These are phyloP conservation scores for Meloe dianella DNA, from an alignment of 2,888 invertebrate species.

Conservation along the genomic window DNA sequence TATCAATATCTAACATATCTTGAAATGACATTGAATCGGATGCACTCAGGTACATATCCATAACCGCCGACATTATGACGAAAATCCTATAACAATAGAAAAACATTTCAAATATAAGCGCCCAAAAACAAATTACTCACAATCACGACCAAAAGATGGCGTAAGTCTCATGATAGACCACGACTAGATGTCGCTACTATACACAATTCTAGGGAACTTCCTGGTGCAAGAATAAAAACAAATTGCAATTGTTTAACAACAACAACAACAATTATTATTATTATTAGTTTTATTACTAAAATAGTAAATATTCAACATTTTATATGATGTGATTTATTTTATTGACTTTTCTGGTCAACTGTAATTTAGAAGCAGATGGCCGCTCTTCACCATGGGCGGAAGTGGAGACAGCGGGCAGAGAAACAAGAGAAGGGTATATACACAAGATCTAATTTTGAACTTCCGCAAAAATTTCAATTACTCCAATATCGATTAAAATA, in stretches of 20 bases:
- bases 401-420: slow-evolving; percentile 12
- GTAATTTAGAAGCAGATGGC: slow-evolving; percentile 24
- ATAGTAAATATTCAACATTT: background rate
- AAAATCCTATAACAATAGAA: slow-evolving; percentile 10
- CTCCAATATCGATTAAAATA: background rate
- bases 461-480: slow-evolving; percentile 13
- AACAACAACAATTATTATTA: background rate
- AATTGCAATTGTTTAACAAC: background rate
- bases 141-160: background rate
- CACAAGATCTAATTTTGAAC: slow-evolving; percentile 14
- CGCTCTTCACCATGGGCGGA: slow-evolving; percentile 1
- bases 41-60: slow-evolving; percentile 64
- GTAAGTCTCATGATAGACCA: background rate
- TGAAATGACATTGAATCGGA: slow-evolving; percentile 72
- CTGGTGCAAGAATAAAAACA: background rate
- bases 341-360: slow-evolving; percentile 11
- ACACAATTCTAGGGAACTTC: background rate
- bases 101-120: background rate
- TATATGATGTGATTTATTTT: slow-evolving; percentile 17
- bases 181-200: background rate
- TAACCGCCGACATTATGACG: slow-evolving; percentile 54
- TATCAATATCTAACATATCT: slow-evolving; percentile 90
- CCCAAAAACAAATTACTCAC: background rate
- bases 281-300: no score
- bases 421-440: slow-evolving; percentile 24